Base-by-base conservation (phyloP, 2,888 invertebrate genomes). In the Dendrolimus houi region DNA sequence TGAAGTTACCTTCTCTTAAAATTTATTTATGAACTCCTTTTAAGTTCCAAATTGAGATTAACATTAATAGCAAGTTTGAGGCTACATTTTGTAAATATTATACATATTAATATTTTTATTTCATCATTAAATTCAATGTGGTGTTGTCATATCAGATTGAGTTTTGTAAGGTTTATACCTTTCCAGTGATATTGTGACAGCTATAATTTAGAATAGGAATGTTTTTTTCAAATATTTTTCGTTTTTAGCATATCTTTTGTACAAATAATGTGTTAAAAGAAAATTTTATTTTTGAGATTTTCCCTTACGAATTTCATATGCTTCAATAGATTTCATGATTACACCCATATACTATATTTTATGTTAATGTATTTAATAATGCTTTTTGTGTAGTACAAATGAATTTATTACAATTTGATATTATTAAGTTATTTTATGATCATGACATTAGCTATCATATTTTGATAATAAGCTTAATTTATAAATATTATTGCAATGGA, bases 151-250 rank as follows among this genome's bases (percentile, higher is more conserved):
- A 47, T 47, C 29, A 2, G 47, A 47, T 47, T 47, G 12, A 47
- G 12, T 47, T 29, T 47, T 47, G 47, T 47, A 47, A 47, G 47
- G 47, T 47, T 47, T 47, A 67, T 64, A 62, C 75, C 79, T 81
- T 81, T 77, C 80, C 80, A 79, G 75, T 75, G 74, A 69, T 72
- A 70, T 70, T 79, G 75, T 77, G 73, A 78, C 68, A 64, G 58
- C 61, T 67, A 63, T 57, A 59, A 60, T 61, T 62, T 56, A 56
- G 52, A 3, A 47, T 47, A 47, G 12, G 47, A 47, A 10, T 47
- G 12, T 64, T 57, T 58, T 62, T 66, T 59, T 60, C n/a, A 55
- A 17, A 53, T 68, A 69, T 59, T 64, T 67, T 69, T 65, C 64
- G 63, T 58, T 58, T 58, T 66, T 62, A 61, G 60, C 65, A 62